A percentile compares a stretch with the other conserved stretches of the same genome.
Conservation (phyloP, 2,888 invertebrate genomes). For the Melangyna quadrimaculata region DNA sequence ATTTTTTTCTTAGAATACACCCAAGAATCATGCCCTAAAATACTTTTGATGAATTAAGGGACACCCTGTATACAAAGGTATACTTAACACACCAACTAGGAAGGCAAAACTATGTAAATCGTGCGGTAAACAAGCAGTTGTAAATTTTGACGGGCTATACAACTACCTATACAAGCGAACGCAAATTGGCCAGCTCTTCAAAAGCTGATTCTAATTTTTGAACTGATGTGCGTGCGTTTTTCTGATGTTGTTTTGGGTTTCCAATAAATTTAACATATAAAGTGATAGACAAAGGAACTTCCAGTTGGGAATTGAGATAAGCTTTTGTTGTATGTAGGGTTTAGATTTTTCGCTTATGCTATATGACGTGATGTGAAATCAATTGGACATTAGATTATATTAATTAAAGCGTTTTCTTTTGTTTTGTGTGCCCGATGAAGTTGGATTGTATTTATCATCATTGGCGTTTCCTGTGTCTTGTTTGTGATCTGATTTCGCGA, state of each 20-base stretch:
- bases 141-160: slow-evolving; percentile 1
- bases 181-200: slow-evolving; percentile 11
- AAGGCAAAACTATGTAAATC: slow-evolving; percentile 8
- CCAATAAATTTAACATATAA: slow-evolving; percentile 20
- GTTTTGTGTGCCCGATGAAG: neutral
- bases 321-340: neutral
- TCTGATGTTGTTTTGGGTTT: neutral
- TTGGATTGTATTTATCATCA: neutral
- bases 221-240: slow-evolving; percentile 19
- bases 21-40: no score
- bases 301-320: neutral
- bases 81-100: neutral
- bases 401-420: neutral
- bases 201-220: slow-evolving; percentile 18
- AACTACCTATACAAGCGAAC: neutral
- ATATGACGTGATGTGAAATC: neutral
- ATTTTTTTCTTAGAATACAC: no score
- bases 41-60: no score
- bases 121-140: slow-evolving; percentile 7
- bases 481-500: neutral
- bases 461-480: neutral
- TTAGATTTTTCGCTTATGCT: neutral
- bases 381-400: neutral
- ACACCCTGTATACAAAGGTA: no score
- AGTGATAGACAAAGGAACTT: slow-evolving; percentile 7